A percentile compares a stretch with the other conserved stretches of the same genome.
These are phyloP conservation scores for Perdix hodgsoniae DNA, from an alignment of 2,797 vertebrate species.

Conservation along the genomic window DNA sequence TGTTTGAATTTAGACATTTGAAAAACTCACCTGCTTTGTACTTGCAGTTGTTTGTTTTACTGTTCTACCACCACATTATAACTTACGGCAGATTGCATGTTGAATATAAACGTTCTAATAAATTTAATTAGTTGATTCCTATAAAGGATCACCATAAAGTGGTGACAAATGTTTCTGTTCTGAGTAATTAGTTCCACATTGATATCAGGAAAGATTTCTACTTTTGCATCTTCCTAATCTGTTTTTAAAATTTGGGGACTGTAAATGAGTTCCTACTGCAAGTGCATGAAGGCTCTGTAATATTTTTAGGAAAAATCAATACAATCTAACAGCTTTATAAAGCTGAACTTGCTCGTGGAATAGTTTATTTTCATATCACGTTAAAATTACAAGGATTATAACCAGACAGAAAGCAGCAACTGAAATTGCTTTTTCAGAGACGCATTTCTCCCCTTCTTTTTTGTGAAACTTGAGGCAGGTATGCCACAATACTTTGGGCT, in stretches of 20 bases:
- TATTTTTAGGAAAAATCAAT: neutral
- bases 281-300: neutral
- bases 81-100: neutral
- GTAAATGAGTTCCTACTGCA: neutral
- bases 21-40: neutral
- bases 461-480: neutral
- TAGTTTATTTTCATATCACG: neutral
- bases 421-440: neutral
- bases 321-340: neutral
- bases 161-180: neutral
- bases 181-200: neutral
- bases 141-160: neutral
- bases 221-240: neutral
- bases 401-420: neutral
- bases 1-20: neutral
- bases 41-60: neutral
- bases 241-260: neutral
- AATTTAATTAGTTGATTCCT: neutral
- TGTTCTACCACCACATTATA: neutral
- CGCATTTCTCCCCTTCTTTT: neutral
- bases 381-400: neutral
- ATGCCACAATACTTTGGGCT: neutral
- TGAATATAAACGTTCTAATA: neutral
- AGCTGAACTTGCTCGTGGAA: neutral
- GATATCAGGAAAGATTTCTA: neutral